Base-by-base conservation (phyloP, 2,888 invertebrate genomes). In the Byasa hedistus region DNA sequence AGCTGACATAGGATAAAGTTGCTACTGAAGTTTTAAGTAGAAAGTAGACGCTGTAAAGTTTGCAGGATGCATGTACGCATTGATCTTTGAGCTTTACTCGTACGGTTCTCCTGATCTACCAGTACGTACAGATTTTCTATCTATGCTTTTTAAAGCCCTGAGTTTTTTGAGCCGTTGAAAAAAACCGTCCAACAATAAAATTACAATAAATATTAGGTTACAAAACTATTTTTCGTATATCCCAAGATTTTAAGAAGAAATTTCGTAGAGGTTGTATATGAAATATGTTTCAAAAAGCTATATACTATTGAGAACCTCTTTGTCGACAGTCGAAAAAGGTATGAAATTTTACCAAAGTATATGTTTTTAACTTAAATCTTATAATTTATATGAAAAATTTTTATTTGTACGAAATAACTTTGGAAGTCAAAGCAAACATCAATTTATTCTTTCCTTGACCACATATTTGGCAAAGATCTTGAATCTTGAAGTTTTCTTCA, bases 1-100 rank as follows among this genome's bases (percentile, higher is more conserved):
- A 59, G 59, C 48, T 66, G 66, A 62, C 62, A 59, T 32, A 62
- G 58, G 66, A 66, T 51, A 59, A 67, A 67, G 63, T 67, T 67
- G 22, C 56, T 39, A 44, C 59, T 36, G 32, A 63, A 67, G 36
- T 67, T 67, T 67, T 59, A 67, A 67, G 63, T 67, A 63, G 59
- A 67, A 59, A 67, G 59, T 67, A 66, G 66, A 55, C 36, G 56
- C 56, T 67, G 63, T 63, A 56, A 62, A 62, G 66, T 66, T 66
- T 58, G 62, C n/a, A 27, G 56, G 48, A 60, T 67, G 59, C 56
- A 63, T 59, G 59, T 61, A 67, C 48, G 63, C 56, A 67, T 64
- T 64, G 56, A 67, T 67, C 67, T 63, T 58, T 66, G 54, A 61
- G 39, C 32, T 66, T 63, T 62, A 58, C 44, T 66, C 48, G 22